These are phyloP conservation scores for Pangasius djambal DNA, from an alignment of 2,797 vertebrate genomes.

Conservation along the genomic window DNA sequence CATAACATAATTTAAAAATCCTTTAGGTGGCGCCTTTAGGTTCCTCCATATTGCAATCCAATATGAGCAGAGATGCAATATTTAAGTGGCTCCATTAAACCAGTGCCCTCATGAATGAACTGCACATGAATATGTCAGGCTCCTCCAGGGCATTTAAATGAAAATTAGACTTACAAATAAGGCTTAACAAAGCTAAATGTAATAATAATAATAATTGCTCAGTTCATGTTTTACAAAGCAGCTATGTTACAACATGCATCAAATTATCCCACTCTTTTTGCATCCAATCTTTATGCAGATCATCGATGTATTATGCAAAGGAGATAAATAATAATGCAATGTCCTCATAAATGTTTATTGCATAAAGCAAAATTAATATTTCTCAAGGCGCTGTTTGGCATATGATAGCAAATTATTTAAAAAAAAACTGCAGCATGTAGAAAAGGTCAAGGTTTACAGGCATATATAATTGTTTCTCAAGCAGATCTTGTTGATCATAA, in stretches of 20 bases:
- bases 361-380: neutral
- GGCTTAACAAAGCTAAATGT: conserved; percentile 6
- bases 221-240: conserved; percentile 24
- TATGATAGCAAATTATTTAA: neutral
- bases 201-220: conserved; percentile 9
- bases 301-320: conserved; percentile 10
- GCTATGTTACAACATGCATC: neutral
- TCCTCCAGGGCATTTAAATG: conserved; percentile 17
- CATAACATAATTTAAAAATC: conserved; percentile 63
- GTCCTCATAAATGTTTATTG: neutral
- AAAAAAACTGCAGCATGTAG: neutral
- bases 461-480: neutral
- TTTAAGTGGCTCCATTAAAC: conserved; percentile 39
- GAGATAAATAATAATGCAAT: neutral
- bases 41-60: conserved; percentile 49
- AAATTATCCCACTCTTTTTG: neutral
- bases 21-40: conserved; percentile 56
- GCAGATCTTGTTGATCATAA: neutral
- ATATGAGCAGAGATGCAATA: conserved; percentile 34
- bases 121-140: conserved; percentile 32
- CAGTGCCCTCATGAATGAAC: conserved; percentile 32
- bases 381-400: neutral
- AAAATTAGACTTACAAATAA: conserved; percentile 33
- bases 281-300: neutral
- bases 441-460: neutral